Percentiles rank a stretch among this genome's conserved stretches.
phyloP scores from a whole-genome alignment of 2,797 vertebrate species.

The Eospalax fontanierii region DNA sequence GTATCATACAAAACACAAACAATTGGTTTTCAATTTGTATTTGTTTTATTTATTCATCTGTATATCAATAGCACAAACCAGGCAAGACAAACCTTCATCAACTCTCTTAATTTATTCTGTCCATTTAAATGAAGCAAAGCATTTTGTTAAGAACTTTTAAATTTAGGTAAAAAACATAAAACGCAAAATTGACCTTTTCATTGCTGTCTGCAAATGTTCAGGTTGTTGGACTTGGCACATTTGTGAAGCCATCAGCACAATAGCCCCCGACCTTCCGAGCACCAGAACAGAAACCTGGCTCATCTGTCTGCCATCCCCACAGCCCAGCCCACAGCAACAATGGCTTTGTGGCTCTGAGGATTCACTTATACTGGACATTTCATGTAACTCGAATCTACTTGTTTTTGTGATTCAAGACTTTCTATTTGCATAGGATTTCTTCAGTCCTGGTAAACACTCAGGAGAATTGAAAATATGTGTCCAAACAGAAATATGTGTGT shows the following conservation, averaged over 20 bases:
- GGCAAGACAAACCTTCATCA: background rate
- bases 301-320: rapidly evolving
- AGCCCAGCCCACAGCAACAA: background rate
- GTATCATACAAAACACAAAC: background rate
- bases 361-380: background rate
- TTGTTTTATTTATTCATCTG: background rate
- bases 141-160: background rate
- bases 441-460: background rate
- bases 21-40: background rate
- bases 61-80: background rate
- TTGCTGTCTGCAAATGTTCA: no score
- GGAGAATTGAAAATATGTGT: background rate
- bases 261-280: no score
- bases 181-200: background rate
- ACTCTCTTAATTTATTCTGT: background rate
- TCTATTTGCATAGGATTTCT: background rate
- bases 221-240: background rate
- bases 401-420: background rate
- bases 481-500: background rate
- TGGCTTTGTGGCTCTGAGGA: background rate
- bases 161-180: background rate
- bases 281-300: background rate
- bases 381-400: background rate
- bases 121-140: slow-evolving; percentile 3
- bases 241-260: rapidly evolving